Evolutionary conservation across 2,888 invertebrate species (phyloP).

Genomic region (Cerceris ruficornis): DNA sequence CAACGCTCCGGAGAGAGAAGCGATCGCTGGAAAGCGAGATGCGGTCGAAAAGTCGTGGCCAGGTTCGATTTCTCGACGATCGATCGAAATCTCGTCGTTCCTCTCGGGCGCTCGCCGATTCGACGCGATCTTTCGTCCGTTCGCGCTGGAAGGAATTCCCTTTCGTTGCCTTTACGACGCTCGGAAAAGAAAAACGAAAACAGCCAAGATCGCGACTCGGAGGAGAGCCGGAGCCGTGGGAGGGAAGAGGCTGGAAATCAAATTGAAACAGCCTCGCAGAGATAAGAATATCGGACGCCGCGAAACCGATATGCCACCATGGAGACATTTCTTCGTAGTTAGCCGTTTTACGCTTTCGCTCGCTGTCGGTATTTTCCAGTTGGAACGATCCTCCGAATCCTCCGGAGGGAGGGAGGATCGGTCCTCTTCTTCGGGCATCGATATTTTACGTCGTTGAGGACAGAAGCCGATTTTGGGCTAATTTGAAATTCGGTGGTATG

Average conservation of each 20-base stretch:
- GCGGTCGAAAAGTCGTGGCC: no score
- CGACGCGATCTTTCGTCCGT: not conserved
- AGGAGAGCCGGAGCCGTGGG: conserved; percentile 53
- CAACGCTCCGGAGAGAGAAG: no score
- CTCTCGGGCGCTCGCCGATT: not conserved
- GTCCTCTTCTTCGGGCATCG: no score
- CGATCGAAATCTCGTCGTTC: no score
- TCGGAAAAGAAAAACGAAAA: conserved; percentile 26
- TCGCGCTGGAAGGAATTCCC: conserved; percentile 10
- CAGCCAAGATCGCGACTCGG: conserved; percentile 25
- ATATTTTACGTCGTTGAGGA: no score
- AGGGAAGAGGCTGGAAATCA: not conserved
- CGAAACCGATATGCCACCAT: conserved; percentile 24
- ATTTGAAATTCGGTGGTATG: no score
- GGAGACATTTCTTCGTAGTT: conserved; percentile 47
- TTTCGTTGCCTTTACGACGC: not conserved
- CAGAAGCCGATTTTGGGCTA: no score
- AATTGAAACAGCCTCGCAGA: not conserved
- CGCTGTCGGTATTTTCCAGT: conserved; percentile 25
- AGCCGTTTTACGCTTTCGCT: conserved; percentile 49
- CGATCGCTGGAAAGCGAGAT: no score
- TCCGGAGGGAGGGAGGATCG: not conserved
- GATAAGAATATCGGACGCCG: conserved; percentile 20
- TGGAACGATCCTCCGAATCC: conserved; percentile 8
- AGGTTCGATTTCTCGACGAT: no score